A percentile compares a stretch with the other conserved stretches of the same genome.
phyloP scores from a whole-genome alignment of 1,140 invertebrate genomes.

The Cydia pomonella region DNA sequence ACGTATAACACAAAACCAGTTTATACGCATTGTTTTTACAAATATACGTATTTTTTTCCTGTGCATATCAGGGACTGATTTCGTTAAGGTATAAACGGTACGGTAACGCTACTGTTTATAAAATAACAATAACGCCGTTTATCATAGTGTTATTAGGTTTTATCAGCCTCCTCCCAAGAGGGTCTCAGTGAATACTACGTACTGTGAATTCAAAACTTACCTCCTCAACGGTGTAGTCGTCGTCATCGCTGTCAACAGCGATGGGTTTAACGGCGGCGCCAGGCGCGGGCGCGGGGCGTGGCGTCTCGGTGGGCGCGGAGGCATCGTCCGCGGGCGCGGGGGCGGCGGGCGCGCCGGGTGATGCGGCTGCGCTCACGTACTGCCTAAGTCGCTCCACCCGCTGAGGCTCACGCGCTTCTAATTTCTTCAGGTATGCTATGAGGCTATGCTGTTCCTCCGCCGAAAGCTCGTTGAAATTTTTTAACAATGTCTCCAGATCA shows the following conservation, averaged over 20 bases:
- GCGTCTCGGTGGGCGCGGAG: not conserved
- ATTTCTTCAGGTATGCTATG: slow-evolving; percentile 88
- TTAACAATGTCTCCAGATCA: slow-evolving; percentile 87
- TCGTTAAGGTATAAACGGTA: no score
- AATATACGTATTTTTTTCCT: no score
- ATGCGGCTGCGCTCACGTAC: slow-evolving; percentile 65
- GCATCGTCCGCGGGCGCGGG: not conserved
- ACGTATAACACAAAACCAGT: no score
- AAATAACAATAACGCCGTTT: no score
- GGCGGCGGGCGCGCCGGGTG: slow-evolving; percentile 24
- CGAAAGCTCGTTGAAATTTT: slow-evolving; percentile 88
- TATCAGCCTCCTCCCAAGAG: no score
- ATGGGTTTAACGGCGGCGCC: slow-evolving; percentile 36
- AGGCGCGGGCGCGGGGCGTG: slow-evolving; percentile 8
- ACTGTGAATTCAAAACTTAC: slow-evolving; percentile 40
- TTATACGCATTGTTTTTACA: no score
- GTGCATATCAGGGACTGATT: no score
- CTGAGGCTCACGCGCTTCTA: slow-evolving; percentile 86
- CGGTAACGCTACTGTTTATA: no score
- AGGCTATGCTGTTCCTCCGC: slow-evolving; percentile 89
- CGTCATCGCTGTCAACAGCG: slow-evolving; percentile 64
- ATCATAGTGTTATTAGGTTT: no score
- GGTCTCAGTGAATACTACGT: no score
- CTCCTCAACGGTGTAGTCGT: slow-evolving; percentile 73
- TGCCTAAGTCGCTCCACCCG: slow-evolving; percentile 85